A percentile compares a stretch with the other conserved stretches of the same genome.
These are phyloP conservation scores for Mactra quadrangularis DNA, from an alignment of 1,140 invertebrate genomes.

Conservation along the genomic window DNA sequence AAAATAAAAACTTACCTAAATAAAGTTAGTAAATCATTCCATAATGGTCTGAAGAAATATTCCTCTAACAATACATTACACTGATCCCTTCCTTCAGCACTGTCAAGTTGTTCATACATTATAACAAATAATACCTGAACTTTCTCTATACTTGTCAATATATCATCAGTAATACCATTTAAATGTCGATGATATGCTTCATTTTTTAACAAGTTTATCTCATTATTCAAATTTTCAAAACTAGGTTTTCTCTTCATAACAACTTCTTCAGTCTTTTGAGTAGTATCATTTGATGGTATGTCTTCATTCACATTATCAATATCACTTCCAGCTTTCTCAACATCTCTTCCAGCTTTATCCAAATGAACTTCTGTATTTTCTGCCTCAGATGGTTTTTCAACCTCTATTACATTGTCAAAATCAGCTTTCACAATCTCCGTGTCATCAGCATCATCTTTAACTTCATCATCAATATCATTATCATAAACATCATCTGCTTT, in stretches of 20 bases:
- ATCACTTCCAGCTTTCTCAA: constrained; percentile 20
- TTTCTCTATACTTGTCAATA: constrained; percentile 76
- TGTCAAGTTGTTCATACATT: constrained; percentile 78
- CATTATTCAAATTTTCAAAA: constrained; percentile 33
- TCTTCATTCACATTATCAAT: neutral
- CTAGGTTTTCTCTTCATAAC: constrained; percentile 21
- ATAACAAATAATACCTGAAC: constrained; percentile 77
- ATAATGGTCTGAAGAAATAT: constrained; percentile 80
- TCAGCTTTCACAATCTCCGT: neutral
- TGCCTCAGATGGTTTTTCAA: too few species aligned
- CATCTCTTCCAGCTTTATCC: too few species aligned
- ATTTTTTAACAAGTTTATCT: constrained; percentile 63
- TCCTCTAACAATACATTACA: constrained; percentile 80
- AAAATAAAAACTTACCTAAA: constrained; percentile 79
- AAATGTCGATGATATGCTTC: constrained; percentile 75
- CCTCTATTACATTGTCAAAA: too few species aligned
- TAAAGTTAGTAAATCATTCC: constrained; percentile 76
- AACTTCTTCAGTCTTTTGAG: too few species aligned
- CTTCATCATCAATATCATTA: too few species aligned
- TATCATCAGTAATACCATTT: constrained; percentile 75
- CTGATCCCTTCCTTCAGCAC: constrained; percentile 77
- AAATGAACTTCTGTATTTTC: too few species aligned
- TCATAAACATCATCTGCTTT: too few species aligned
- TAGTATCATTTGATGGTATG: neutral
- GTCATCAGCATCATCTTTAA: too few species aligned